Evolutionary conservation across 2,888 invertebrate genomes (phyloP), one percentile per base, ranked within the genome.

Genomic region (Phorcus lineatus): DNA sequence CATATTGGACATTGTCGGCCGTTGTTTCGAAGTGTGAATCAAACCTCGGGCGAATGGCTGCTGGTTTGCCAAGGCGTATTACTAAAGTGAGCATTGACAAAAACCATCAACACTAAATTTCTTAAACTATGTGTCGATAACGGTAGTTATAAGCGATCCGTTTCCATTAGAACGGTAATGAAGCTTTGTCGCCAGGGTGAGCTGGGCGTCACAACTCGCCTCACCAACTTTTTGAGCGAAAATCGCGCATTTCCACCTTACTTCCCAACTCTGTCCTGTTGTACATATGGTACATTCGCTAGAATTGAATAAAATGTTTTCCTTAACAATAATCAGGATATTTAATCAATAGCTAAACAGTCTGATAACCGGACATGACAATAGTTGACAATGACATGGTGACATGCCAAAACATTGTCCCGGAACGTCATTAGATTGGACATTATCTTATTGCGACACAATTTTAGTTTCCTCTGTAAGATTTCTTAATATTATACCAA

Each of bases 41-140:
- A 62, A 28, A 62, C 62, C 28, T 62, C 62, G 62, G 55, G 22
- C 81, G 78, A 81, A 77, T 78, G 77, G 81, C 81, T 80, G 62
- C 28, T 62, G 80, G 77, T 55, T 78, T 81, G 52, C 81, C 81
- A 40, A 57, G 81, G 52, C 78, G 81, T 31, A 81, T 81, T 74
- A 36, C 54, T 52, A 81, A 81, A 81, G 81, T 81, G 77, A 81
- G 78, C 16, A 55, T 24, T 62, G 62, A 62, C 17, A 24, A 28
- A 28, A 36, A 24, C 6, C 31, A 53, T 31, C 76, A 16, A 16
- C 2, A 24, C 9, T 31, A 54, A 54, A 22, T 31, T 16, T 53
- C 16, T n/a, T 28, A 36, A n/a, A 31, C 7, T 57, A n/a, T 36
- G 22, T 75, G 22, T 17, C 17, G 16, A 1, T 53, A 22, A 22